A percentile compares a stretch with the other conserved stretches of the same genome.
phyloP scores from a whole-genome alignment of 2,797 vertebrate genomes.

The Microctenopoma steveboyesi region DNA sequence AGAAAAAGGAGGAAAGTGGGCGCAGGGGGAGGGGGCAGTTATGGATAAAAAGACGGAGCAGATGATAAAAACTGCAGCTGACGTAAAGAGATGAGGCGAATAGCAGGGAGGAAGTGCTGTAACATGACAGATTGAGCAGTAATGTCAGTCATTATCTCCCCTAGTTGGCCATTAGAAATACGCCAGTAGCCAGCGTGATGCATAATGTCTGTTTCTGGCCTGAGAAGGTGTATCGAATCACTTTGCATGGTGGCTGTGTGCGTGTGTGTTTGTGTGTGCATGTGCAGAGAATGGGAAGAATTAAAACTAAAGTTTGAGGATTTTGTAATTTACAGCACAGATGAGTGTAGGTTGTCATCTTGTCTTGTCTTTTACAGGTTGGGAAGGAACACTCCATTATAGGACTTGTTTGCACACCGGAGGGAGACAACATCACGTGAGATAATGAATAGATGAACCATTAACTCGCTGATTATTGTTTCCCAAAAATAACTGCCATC shows the following conservation, averaged over 20 bases:
- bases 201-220: conserved; percentile 17
- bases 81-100: conserved; percentile 59
- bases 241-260: conserved; percentile 15
- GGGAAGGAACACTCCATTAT: conserved; percentile 5
- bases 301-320: conserved; percentile 11
- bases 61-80: conserved; percentile 70
- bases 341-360: conserved; percentile 10
- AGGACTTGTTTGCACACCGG: conserved; percentile 16
- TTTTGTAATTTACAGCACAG: background rate
- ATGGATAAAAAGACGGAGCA: conserved; percentile 34
- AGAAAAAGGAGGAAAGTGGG: conserved; percentile 56
- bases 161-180: conserved; percentile 24
- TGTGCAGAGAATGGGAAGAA: conserved; percentile 2
- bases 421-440: conserved; percentile 22
- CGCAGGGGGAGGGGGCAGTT: conserved; percentile 14
- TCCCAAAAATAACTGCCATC: conserved; percentile 4
- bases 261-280: conserved; percentile 4
- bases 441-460: background rate
- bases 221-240: conserved; percentile 34
- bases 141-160: conserved; percentile 60
- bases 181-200: conserved; percentile 34
- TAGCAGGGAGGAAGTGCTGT: conserved; percentile 55
- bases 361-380: conserved; percentile 16
- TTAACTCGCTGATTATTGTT: too few relatives aligned
- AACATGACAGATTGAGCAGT: conserved; percentile 62